These are phyloP conservation scores for Chalcosyrphus nemorum DNA, from an alignment of 2,888 invertebrate species.

Conservation along the genomic window DNA sequence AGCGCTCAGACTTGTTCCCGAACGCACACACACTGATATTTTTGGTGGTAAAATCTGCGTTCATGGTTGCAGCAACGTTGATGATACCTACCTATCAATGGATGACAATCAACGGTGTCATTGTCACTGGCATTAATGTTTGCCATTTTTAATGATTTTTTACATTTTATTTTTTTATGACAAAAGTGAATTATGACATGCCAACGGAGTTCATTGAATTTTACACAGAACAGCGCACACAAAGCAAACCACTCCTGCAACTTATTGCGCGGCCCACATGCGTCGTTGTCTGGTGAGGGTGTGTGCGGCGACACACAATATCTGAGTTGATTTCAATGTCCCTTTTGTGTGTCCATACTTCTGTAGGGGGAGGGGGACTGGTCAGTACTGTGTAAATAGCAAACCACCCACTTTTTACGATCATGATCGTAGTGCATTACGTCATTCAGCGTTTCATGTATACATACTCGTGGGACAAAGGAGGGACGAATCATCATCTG, in stretches of 20 bases:
- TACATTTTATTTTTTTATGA: background rate
- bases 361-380: no score
- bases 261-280: conserved; percentile 34
- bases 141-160: conserved; percentile 45
- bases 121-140: conserved; percentile 49
- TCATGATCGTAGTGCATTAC: conserved; percentile 57
- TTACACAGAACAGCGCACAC: conserved; percentile 11
- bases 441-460: conserved; percentile 56
- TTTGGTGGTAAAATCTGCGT: background rate
- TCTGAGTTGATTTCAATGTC: conserved; percentile 38
- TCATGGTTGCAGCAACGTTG: conserved; percentile 12
- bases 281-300: conserved; percentile 8
- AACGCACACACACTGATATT: conserved; percentile 11
- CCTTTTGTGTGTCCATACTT: conserved; percentile 35
- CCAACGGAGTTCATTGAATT: conserved; percentile 26
- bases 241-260: conserved; percentile 42
- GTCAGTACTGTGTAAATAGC: conserved; percentile 31
- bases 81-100: conserved; percentile 52
- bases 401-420: conserved; percentile 58
- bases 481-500: conserved; percentile 35
- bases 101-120: conserved; percentile 63
- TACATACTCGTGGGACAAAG: conserved; percentile 18
- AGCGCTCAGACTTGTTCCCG: conserved; percentile 28
- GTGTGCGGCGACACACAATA: background rate
- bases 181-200: conserved; percentile 62